Evolutionary conservation across 2,113 vertebrate species (phyloP).

Genomic region (Gobio gobio): DNA sequence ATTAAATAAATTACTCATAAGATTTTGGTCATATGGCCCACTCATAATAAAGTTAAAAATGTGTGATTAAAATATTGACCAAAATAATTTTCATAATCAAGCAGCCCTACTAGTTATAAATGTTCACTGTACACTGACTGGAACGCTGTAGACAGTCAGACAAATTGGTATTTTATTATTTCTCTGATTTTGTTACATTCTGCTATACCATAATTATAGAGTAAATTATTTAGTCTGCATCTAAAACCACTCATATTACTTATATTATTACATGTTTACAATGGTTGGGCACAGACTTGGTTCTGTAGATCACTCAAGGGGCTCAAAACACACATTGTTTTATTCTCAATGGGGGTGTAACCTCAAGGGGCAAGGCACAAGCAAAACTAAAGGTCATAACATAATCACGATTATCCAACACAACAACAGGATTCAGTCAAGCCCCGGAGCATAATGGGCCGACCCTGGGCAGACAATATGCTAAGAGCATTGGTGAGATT

Average conservation of each 20-base stretch:
- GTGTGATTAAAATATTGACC: too few relatives aligned
- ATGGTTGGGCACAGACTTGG: neutral
- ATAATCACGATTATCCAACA: neutral
- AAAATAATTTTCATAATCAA: too few relatives aligned
- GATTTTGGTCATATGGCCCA: too few relatives aligned
- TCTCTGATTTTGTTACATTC: neutral
- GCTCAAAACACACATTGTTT: neutral
- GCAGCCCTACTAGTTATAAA: neutral
- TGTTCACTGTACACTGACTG: neutral
- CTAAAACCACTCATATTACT: neutral
- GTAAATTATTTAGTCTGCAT: neutral
- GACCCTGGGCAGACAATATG: neutral
- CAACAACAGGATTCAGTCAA: neutral
- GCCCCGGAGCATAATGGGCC: neutral
- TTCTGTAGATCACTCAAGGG: neutral
- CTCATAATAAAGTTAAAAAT: too few relatives aligned
- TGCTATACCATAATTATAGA: neutral
- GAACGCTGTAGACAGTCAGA: neutral
- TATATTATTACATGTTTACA: neutral
- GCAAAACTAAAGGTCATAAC: neutral
- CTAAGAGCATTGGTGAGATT: neutral
- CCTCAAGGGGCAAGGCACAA: neutral
- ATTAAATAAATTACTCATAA: too few relatives aligned
- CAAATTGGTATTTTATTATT: neutral
- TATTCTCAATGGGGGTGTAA: neutral